Conservation (phyloP, 2,113 vertebrate species). For the Sturnus vulgaris region DNA sequence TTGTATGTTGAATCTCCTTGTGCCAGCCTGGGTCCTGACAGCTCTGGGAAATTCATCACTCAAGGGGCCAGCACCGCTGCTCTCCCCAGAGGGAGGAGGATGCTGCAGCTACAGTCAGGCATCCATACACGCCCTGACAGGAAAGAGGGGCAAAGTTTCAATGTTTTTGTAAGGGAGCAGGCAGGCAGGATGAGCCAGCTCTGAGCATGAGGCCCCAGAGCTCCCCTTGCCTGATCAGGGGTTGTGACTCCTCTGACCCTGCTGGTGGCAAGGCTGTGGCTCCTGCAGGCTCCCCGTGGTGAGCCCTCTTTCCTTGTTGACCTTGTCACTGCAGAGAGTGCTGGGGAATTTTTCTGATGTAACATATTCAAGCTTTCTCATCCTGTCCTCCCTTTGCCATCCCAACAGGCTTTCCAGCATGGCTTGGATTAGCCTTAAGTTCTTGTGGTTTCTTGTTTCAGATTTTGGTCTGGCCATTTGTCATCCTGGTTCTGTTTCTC, state of each 20-base stretch:
- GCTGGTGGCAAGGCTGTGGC: neutral
- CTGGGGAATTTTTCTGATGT: neutral
- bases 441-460: slow-evolving; percentile 48
- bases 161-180: neutral
- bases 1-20: neutral
- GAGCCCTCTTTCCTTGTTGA: neutral
- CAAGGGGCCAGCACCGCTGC: neutral
- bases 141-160: neutral
- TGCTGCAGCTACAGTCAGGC: accelerated
- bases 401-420: neutral
- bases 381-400: neutral
- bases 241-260: neutral
- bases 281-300: neutral
- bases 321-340: neutral
- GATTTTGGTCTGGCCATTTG: slow-evolving; percentile 16
- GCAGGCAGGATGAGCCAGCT: neutral
- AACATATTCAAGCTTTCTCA: neutral
- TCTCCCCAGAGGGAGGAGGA: neutral
- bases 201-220: neutral
- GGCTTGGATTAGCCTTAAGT: slow-evolving; percentile 20
- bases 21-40: neutral
- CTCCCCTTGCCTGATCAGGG: neutral
- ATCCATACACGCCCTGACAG: neutral
- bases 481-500: slow-evolving; percentile 47
- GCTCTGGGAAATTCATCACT: neutral